Evolutionary conservation across 2,113 vertebrate species (phyloP), one percentile per base, ranked within the genome.

Genomic region (Carassius carassius): DNA sequence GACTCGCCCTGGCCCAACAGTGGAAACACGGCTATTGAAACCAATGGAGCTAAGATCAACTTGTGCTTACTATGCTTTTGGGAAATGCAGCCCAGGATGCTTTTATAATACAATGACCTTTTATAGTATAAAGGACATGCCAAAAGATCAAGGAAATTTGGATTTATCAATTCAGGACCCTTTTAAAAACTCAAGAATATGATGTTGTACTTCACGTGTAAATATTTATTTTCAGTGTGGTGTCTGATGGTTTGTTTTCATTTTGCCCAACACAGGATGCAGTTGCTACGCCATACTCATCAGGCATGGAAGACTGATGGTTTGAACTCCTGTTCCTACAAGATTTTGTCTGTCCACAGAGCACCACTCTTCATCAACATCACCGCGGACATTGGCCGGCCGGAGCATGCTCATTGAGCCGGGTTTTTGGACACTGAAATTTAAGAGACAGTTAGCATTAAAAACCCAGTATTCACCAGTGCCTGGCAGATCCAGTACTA

Each of bases 321-420:
- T 19, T 92, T 99, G 56, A 97, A 94, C 58, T 96, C 95, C 70
- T 99, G 98, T 88, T 92, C 90, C 0, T 99, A 99, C 83, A 94
- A 94, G 74, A 92, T 95, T 35, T 83, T 97, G 13, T 96, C 96
- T 0, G 82, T 96, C 78, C 92, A 97, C 85, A 93, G 95, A 74
- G 91, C 91, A n/a, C 94, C 93, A 9, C 91, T 98, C 4, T 99
- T 97, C 74, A 77, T 95, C 81, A 99, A 99, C 83, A 87, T 99
- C 86, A 99, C 98, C 0, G 97, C 96, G 86, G 96, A 99, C 86
- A 95, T 99, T 32, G 94, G 94, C 16, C 90, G 86, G 44, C 93
- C 91, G 9, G 25, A 80, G 49, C 23, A 0, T 17, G 10, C 25
- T 7, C 90, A 82, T n/a, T 91, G 86, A 93, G 67, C 23, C 3